Percentiles rank a stretch among this genome's conserved stretches.
These are phyloP conservation scores for Drosophila nikananu DNA, from an alignment of 1,140 invertebrate species.

Conservation along the genomic window DNA sequence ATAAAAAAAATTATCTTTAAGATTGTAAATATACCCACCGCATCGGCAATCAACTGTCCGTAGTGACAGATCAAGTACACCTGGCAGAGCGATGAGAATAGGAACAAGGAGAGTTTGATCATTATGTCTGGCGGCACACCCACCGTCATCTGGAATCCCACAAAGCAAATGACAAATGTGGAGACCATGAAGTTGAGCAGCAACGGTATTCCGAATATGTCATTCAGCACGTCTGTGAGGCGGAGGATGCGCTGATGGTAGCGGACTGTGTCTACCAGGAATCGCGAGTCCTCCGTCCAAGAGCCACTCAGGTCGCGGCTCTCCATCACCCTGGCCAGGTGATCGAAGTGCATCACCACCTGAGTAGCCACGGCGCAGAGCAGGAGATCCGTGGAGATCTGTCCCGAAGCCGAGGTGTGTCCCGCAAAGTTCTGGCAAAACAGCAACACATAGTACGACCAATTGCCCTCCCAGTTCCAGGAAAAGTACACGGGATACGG, in stretches of 20 bases:
- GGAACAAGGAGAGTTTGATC: slow-evolving; percentile 61
- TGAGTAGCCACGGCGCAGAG: slow-evolving; percentile 67
- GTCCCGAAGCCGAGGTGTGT: slow-evolving; percentile 70
- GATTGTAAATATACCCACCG: slow-evolving; percentile 30
- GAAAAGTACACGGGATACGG: slow-evolving; percentile 68
- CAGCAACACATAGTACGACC: slow-evolving; percentile 63
- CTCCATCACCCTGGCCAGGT: slow-evolving; percentile 41
- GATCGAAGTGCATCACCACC: slow-evolving; percentile 75
- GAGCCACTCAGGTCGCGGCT: slow-evolving; percentile 15
- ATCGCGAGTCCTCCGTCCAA: slow-evolving; percentile 43
- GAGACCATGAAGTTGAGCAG: slow-evolving; percentile 72
- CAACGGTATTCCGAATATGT: slow-evolving; percentile 66
- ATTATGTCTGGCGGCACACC: slow-evolving; percentile 57
- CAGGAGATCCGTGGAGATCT: slow-evolving; percentile 71
- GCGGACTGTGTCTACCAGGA: slow-evolving; percentile 30
- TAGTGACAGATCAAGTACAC: slow-evolving; percentile 74
- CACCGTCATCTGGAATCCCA: slow-evolving; percentile 75
- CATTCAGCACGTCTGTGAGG: slow-evolving; percentile 45
- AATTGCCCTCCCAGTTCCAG: slow-evolving; percentile 55
- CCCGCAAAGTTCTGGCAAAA: slow-evolving; percentile 58
- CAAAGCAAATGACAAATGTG: slow-evolving; percentile 76
- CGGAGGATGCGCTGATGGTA: slow-evolving; percentile 56
- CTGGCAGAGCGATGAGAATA: slow-evolving; percentile 59
- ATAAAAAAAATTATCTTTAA: background rate
- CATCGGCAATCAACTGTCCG: slow-evolving; percentile 66